phyloP scores from a whole-genome alignment of 1,140 invertebrate species.

The Drosophila subobscura region DNA sequence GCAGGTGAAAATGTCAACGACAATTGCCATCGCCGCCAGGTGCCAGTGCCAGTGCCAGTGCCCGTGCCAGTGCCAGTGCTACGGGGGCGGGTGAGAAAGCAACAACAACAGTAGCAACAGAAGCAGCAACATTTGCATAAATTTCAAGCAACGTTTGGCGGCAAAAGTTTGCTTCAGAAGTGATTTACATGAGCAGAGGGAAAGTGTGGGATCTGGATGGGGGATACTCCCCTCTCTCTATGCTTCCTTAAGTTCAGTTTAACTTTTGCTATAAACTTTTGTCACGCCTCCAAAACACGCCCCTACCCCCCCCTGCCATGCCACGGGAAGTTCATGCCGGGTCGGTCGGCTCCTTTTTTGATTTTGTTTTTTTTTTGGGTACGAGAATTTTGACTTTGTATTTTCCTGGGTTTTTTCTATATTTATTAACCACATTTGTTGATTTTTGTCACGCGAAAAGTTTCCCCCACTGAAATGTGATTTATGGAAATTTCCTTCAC shows the following conservation, averaged over 20 bases:
- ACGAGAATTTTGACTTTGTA: not conserved
- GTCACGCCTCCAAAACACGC: conserved; percentile 41
- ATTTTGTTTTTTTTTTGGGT: conserved; percentile 5
- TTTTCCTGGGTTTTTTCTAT: conserved; percentile 16
- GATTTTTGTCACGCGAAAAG: conserved; percentile 80
- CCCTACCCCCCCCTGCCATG: not conserved
- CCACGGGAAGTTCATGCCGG: conserved; percentile 38
- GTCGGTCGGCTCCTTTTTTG: conserved; percentile 29
- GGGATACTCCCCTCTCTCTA: not conserved
- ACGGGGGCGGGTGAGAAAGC: conserved; percentile 13
- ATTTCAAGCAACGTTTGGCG: conserved; percentile 68
- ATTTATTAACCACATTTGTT: conserved; percentile 82
- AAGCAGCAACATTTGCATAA: conserved; percentile 76
- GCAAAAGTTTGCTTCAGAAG: conserved; percentile 72
- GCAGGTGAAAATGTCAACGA: conserved; percentile 76
- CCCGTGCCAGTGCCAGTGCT: conserved; percentile 11
- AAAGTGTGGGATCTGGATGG: too few relatives aligned
- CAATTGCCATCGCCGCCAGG: conserved; percentile 66
- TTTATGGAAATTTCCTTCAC: conserved; percentile 76
- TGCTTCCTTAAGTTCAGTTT: conserved; percentile 77
- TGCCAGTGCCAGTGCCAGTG: conserved; percentile 22
- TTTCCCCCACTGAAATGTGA: conserved; percentile 64
- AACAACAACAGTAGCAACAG: conserved; percentile 46
- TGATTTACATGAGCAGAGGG: conserved; percentile 65
- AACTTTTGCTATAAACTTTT: conserved; percentile 78